phyloP scores from a whole-genome alignment of 1,140 invertebrate species.

The Zaprionus capensis region DNA sequence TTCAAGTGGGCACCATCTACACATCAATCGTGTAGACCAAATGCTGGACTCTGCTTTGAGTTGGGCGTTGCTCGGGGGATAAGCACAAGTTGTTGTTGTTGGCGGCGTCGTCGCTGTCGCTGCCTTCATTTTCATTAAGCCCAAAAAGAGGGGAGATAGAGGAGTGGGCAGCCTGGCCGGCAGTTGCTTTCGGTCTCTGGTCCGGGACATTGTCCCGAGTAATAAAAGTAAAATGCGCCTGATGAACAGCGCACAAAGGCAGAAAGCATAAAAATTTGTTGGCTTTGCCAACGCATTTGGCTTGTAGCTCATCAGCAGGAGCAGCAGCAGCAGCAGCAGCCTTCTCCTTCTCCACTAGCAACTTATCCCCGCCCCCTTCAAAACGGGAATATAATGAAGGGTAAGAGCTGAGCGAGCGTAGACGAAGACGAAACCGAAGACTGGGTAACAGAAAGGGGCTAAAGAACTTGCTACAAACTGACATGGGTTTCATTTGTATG shows the following conservation, averaged over 20 bases:
- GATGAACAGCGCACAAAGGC: constrained; percentile 74
- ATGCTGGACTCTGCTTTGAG: constrained; percentile 49
- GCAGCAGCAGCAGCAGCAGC: background rate
- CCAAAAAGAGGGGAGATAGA: constrained; percentile 23
- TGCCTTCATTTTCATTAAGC: constrained; percentile 74
- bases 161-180: background rate
- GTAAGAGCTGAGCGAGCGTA: constrained; percentile 39
- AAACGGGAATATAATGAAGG: constrained; percentile 67
- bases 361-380: background rate
- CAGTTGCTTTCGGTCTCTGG: constrained; percentile 28
- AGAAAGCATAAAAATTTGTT: constrained; percentile 70
- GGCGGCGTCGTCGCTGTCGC: background rate
- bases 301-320: constrained; percentile 61
- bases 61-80: constrained; percentile 37
- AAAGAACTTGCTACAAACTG: constrained; percentile 58
- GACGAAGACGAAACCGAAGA: constrained; percentile 21
- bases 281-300: constrained; percentile 50
- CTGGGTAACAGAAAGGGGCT: background rate
- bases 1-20: constrained; percentile 55
- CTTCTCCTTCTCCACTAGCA: constrained; percentile 22
- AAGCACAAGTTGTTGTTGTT: constrained; percentile 25
- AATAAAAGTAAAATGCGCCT: constrained; percentile 79
- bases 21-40: constrained; percentile 70
- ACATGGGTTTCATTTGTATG: constrained; percentile 76
- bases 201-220: constrained; percentile 55